A percentile compares a stretch with the other conserved stretches of the same genome.
phyloP scores from a whole-genome alignment of 2,888 invertebrate genomes.

The Cerastis leucographa region DNA sequence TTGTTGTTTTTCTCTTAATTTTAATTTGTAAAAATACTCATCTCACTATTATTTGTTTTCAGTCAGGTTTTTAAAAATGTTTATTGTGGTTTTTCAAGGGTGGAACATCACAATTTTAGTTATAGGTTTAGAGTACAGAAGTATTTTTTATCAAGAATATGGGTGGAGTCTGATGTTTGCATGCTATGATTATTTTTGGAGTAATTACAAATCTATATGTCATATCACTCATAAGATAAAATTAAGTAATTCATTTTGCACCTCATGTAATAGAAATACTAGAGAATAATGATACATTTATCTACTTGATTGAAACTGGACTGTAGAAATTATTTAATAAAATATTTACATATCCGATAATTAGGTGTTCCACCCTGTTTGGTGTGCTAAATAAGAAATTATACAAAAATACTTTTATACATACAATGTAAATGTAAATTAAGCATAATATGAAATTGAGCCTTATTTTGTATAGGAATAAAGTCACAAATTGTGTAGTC shows the following conservation, averaged over 20 bases:
- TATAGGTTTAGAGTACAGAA: not conserved
- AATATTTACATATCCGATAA: not conserved
- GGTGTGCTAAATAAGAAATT: conserved; percentile 27
- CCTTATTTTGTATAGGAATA: conserved; percentile 63
- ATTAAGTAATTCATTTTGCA: not conserved
- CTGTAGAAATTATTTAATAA: not conserved
- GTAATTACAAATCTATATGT: not conserved
- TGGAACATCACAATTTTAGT: conserved; percentile 22
- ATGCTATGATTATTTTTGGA: not conserved
- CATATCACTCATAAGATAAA: not conserved
- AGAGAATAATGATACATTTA: not conserved
- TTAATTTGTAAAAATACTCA: conserved; percentile 66
- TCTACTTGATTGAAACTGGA: not conserved
- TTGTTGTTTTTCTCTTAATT: conserved; percentile 54
- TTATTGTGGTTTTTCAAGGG: conserved; percentile 27
- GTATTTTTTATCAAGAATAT: not conserved
- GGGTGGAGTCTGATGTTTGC: not conserved
- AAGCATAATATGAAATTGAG: conserved; percentile 54
- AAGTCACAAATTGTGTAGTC: conserved; percentile 72
- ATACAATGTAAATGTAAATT: conserved; percentile 49
- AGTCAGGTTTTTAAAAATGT: conserved; percentile 28
- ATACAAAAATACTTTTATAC: conserved; percentile 23
- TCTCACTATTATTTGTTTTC: conserved; percentile 36
- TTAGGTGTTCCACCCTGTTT: conserved; percentile 51
- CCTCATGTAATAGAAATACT: not conserved